These are phyloP conservation scores for Drosophila villosipedis DNA, from an alignment of 2,888 invertebrate genomes.

Conservation along the genomic window DNA sequence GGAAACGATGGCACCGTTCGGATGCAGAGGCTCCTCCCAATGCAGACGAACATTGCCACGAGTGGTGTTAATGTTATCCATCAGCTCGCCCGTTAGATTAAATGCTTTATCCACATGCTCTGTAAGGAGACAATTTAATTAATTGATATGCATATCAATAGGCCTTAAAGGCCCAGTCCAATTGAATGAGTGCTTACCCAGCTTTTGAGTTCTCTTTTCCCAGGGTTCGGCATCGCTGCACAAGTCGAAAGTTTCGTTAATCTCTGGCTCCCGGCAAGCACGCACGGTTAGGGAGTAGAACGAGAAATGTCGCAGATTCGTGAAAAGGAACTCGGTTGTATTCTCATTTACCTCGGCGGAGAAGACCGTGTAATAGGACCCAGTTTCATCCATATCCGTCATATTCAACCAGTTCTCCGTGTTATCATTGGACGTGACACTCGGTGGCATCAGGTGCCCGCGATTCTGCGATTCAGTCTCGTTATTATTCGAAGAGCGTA, in stretches of 20 bases:
- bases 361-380: slow-evolving; percentile 59
- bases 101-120: slow-evolving; percentile 89
- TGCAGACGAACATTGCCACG: slow-evolving; percentile 88
- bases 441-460: not conserved
- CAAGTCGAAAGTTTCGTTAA: slow-evolving; percentile 49
- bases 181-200: slow-evolving; percentile 74
- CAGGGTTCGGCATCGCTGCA: slow-evolving; percentile 87
- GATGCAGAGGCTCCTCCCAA: slow-evolving; percentile 93
- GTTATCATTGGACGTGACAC: not conserved
- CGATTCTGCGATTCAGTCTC: not conserved
- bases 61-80: slow-evolving; percentile 84
- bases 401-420: slow-evolving; percentile 59
- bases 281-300: slow-evolving; percentile 91
- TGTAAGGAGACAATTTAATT: slow-evolving; percentile 74
- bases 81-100: slow-evolving; percentile 85
- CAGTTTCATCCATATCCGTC: slow-evolving; percentile 73
- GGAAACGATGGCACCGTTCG: slow-evolving; percentile 95
- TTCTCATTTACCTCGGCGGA: slow-evolving; percentile 73
- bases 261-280: slow-evolving; percentile 89
- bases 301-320: slow-evolving; percentile 91
- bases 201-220: slow-evolving; percentile 86
- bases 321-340: slow-evolving; percentile 86
- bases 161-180: not conserved
- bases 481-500: slow-evolving; percentile 51
- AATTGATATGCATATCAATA: not conserved